Evolutionary conservation across 2,888 invertebrate species (phyloP), one percentile per base, ranked within the genome.

Genomic region (Caenorhabditis sp.): DNA sequence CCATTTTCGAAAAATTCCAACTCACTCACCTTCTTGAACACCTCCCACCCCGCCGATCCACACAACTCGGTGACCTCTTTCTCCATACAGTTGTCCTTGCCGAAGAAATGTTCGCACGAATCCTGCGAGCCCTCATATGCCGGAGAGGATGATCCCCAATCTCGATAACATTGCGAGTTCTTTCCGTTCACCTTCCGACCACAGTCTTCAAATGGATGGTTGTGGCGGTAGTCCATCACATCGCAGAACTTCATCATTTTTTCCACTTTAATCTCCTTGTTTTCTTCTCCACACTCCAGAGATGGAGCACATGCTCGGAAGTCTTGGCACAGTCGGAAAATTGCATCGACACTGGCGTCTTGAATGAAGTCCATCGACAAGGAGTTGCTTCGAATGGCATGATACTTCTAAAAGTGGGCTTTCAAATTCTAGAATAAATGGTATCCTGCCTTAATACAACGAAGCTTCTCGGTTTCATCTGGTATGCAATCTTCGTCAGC

Each of bases 161-260:
- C 54, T 26, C 26, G 8, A 14, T 26, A 54, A 14, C 54, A 54
- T 12, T 24, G 14, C 14, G 54, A 54, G 7, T 26, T 54, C 54
- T 26, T 24, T 12, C 12, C 54, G 6, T 26, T 54, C 54, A 54
- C 8, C 5, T 54, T 54, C 0, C 24, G 12, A 26, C 26, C 54
- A 14, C 54, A 54, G 12, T 54, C 54, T 26, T 54, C 31, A 22
- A 54, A 47, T 19, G 47, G 47, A 19, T 47, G 47, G 19, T 19
- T 47, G 19, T 47, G n/a, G 1, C 47, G 47, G 19, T 47, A 41
- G 12, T 22, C 41, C 24, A 16, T 41, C 5, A 31, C 14, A 12
- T 61, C 61, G 24, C 61, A 61, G 6, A 61, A 70, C 3, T 35
- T 12, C 22, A 31, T 2, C 19, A 70, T 49, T 28, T 59, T 59